Evolutionary conservation across 2,888 invertebrate genomes (phyloP).

Genomic region (Drosophila mulleri): DNA sequence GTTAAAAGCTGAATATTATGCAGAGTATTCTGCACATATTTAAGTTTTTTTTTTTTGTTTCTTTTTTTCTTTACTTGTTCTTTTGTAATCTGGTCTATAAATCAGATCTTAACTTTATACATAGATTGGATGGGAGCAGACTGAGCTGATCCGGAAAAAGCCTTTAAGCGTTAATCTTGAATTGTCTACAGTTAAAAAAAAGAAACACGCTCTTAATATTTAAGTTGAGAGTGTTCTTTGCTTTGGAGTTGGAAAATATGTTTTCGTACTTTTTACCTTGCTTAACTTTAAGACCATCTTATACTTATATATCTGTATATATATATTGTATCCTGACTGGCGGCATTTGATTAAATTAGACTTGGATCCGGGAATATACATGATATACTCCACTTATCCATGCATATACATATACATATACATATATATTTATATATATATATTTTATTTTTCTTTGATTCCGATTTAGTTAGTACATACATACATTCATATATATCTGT

Average conservation of each 20-base stretch:
- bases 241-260: slow-evolving; percentile 38
- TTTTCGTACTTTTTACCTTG: slow-evolving; percentile 29
- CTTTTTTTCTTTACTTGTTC: neutral
- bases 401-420: neutral
- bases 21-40: slow-evolving; percentile 21
- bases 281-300: slow-evolving; percentile 44
- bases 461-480: slow-evolving; percentile 37
- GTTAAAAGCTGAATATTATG: slow-evolving; percentile 38
- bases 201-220: slow-evolving; percentile 9
- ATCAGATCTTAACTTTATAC: slow-evolving; percentile 29
- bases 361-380: slow-evolving; percentile 36
- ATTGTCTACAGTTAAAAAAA: slow-evolving; percentile 32
- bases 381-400: slow-evolving; percentile 2
- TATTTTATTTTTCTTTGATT: slow-evolving; percentile 22
- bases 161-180: slow-evolving; percentile 34
- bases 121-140: slow-evolving; percentile 16
- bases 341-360: slow-evolving; percentile 43
- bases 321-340: slow-evolving; percentile 35
- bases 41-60: slow-evolving; percentile 2
- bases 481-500: slow-evolving; percentile 26
- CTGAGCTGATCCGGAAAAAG: slow-evolving; percentile 32
- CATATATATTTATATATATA: neutral
- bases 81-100: slow-evolving; percentile 13
- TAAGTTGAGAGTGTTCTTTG: slow-evolving; percentile 6
- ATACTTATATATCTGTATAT: slow-evolving; percentile 26